Evolutionary conservation across 2,797 vertebrate genomes (phyloP).

Genomic region (Coilia nasus): DNA sequence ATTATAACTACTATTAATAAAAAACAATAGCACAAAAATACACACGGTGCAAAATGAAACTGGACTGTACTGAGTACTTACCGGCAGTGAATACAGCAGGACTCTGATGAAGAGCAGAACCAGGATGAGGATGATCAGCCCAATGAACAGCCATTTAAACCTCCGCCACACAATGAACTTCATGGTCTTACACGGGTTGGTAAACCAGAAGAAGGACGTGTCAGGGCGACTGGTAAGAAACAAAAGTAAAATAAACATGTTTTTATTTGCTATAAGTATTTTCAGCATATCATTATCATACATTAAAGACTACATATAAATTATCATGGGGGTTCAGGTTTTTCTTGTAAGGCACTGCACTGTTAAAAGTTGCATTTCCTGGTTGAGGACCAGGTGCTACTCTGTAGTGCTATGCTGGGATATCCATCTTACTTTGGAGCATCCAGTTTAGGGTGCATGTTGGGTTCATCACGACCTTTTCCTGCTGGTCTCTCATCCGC

Average conservation of each 20-base stretch:
- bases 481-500: conserved; percentile 90
- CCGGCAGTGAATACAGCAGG: conserved; percentile 93
- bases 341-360: background rate
- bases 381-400: too few species aligned
- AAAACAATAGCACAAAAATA: background rate
- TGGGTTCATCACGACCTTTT: conserved; percentile 96
- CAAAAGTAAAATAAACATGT: conserved; percentile 23
- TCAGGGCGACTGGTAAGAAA: conserved; percentile 86
- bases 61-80: conserved; percentile 63
- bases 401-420: too few species aligned
- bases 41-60: background rate
- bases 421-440: conserved; percentile 84
- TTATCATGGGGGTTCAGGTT: background rate
- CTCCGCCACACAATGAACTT: conserved; percentile 95
- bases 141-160: conserved; percentile 92
- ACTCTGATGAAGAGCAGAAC: conserved; percentile 87
- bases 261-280: background rate
- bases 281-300: background rate
- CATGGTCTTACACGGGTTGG: conserved; percentile 97
- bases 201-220: conserved; percentile 99
- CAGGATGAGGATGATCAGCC: conserved; percentile 80
- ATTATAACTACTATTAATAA: background rate
- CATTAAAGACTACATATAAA: background rate
- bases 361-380: too few species aligned
- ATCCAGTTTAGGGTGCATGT: conserved; percentile 96